Conservation (phyloP, 2,797 vertebrate species). For the Enteromius argenteus region DNA sequence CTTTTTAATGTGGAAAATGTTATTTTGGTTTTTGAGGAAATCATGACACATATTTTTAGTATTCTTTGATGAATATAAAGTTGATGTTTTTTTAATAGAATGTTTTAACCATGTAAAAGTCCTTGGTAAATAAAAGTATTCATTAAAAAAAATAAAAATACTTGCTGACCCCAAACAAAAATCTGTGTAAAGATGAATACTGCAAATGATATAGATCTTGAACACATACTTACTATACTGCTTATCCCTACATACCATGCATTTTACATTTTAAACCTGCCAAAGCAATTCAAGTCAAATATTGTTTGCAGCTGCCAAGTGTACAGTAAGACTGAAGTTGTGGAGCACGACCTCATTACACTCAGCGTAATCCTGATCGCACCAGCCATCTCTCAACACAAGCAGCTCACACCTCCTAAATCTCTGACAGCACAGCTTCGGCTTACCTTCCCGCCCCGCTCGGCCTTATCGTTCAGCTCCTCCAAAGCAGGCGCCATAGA, state of each 20-base stretch:
- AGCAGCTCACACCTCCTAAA: slow-evolving; percentile 33
- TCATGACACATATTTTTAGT: neutral
- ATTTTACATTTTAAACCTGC: slow-evolving; percentile 13
- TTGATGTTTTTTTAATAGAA: neutral
- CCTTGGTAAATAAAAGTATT: neutral
- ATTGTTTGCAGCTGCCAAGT: slow-evolving; percentile 11
- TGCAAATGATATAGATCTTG: neutral
- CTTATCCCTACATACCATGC: slow-evolving; percentile 56
- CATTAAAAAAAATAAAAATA: too few species aligned
- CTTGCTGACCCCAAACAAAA: neutral
- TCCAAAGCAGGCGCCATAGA: slow-evolving; percentile 31
- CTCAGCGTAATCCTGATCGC: slow-evolving; percentile 6
- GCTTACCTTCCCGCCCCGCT: slow-evolving; percentile 57
- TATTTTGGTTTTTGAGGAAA: neutral
- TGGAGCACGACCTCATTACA: slow-evolving; percentile 3
- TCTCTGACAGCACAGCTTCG: neutral
- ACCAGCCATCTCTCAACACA: slow-evolving; percentile 34
- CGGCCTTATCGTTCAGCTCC: slow-evolving; percentile 40
- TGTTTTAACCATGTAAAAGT: neutral
- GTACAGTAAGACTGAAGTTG: slow-evolving; percentile 19
- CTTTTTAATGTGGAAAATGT: neutral
- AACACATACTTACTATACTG: neutral
- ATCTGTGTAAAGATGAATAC: neutral
- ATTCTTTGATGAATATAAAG: neutral
- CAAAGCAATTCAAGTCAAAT: neutral